phyloP scores from a whole-genome alignment of 2,888 invertebrate genomes.

The Dorcus hopei region DNA sequence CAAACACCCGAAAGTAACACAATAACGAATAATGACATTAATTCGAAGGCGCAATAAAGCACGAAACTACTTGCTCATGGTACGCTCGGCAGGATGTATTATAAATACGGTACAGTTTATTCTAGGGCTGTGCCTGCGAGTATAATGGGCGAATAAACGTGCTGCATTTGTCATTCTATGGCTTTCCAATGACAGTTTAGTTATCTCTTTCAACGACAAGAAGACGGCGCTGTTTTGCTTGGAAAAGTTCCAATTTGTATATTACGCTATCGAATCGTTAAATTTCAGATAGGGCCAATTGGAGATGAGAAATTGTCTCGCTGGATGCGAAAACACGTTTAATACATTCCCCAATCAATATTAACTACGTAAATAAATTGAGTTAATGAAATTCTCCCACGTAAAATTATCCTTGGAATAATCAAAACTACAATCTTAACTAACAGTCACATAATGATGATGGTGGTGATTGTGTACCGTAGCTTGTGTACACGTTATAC shows the following conservation, averaged over 20 bases:
- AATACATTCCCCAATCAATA: too few relatives aligned
- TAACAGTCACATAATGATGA: too few relatives aligned
- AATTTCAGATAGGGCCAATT: neutral
- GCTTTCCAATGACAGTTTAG: constrained; percentile 36
- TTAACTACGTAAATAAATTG: too few relatives aligned
- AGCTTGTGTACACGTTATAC: too few relatives aligned
- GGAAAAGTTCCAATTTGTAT: constrained; percentile 40
- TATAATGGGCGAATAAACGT: constrained; percentile 38
- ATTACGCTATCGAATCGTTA: constrained; percentile 23
- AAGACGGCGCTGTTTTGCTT: constrained; percentile 34
- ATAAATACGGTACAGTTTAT: constrained; percentile 16
- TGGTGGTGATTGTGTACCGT: too few relatives aligned
- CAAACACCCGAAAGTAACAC: constrained; percentile 8
- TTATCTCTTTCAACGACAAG: constrained; percentile 33
- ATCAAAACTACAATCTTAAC: too few relatives aligned
- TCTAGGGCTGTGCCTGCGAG: constrained; percentile 21
- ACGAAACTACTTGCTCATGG: neutral
- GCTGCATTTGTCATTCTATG: constrained; percentile 39
- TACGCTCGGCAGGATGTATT: neutral
- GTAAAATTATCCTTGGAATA: too few relatives aligned
- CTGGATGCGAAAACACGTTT: neutral
- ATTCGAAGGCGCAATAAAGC: neutral
- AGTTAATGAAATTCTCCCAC: too few relatives aligned
- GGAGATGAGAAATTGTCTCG: neutral
- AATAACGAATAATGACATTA: constrained; percentile 7